Evolutionary conservation across 2,888 invertebrate species (phyloP).

Genomic region (Chrysomela aeneicollis): DNA sequence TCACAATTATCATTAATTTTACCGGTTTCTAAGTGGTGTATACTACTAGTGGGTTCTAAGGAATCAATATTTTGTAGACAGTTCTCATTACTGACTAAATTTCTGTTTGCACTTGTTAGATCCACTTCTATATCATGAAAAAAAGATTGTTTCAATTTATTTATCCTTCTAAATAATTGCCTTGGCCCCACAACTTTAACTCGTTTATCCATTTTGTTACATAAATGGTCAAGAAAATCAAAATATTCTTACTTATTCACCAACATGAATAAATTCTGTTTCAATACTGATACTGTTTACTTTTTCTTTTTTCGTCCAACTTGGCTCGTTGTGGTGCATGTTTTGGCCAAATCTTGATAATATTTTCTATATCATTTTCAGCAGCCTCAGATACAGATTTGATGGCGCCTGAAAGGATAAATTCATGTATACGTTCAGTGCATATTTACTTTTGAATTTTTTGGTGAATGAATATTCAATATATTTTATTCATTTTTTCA

Average conservation of each 20-base stretch:
- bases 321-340: constrained; percentile 9
- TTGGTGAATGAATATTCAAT: not conserved
- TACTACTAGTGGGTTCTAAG: constrained; percentile 7
- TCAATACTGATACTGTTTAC: not conserved
- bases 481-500: not conserved
- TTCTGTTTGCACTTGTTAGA: not conserved
- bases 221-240: not conserved
- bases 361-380: not conserved
- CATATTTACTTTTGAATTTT: not conserved
- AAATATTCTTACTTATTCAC: not conserved
- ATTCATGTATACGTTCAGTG: too few relatives aligned
- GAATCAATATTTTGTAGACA: not conserved
- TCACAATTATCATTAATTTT: not conserved
- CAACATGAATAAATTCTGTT: not conserved
- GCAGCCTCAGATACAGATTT: constrained; percentile 6
- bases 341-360: not conserved
- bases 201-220: not conserved
- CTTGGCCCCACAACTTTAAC: not conserved
- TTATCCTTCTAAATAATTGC: constrained; percentile 15
- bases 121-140: constrained; percentile 8
- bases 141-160: constrained; percentile 6
- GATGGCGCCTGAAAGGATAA: constrained; percentile 8
- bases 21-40: constrained; percentile 3
- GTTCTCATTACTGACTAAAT: not conserved
- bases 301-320: constrained; percentile 1